Conservation (phyloP, 1,140 invertebrate species). For the Panulirus ornatus region DNA sequence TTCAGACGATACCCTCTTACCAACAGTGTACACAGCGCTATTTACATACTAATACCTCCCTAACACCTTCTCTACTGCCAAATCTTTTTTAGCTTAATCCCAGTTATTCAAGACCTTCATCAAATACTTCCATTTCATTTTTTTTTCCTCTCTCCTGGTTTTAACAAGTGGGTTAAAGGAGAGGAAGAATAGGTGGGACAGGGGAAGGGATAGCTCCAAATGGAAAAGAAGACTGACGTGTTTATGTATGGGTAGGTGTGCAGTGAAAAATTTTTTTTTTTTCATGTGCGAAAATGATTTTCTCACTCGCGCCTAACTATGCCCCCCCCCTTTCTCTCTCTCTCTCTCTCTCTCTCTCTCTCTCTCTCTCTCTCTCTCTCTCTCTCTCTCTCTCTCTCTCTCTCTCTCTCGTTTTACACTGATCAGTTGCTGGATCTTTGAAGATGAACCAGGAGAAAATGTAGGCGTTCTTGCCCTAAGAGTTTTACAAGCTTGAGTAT, state of each 20-base stretch:
- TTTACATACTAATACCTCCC: not conserved
- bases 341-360: slow-evolving; percentile 7
- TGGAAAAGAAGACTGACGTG: not conserved
- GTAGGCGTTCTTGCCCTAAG: too few species aligned
- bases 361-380: slow-evolving; percentile 7
- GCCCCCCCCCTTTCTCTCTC: not conserved
- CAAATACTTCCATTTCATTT: too few species aligned
- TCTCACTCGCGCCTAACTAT: not conserved
- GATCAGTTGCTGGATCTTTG: too few species aligned
- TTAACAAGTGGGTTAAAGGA: not conserved
- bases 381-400: slow-evolving; percentile 7
- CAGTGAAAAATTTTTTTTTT: not conserved
- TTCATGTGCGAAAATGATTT: not conserved
- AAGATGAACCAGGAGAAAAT: too few species aligned
- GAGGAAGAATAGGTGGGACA: too few species aligned
- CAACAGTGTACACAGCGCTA: not conserved
- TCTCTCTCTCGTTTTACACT: not conserved
- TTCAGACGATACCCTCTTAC: not conserved
- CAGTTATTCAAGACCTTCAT: not conserved
- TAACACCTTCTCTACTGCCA: not conserved
- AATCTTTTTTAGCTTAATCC: not conserved
- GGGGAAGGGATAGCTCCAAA: too few species aligned
- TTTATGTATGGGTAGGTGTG: not conserved
- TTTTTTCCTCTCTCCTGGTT: too few species aligned
- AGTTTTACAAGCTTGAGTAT: too few species aligned